Evolutionary conservation across 2,888 invertebrate species (phyloP), one percentile per base, ranked within the genome.

Genomic region (Isotomurus palustris): DNA sequence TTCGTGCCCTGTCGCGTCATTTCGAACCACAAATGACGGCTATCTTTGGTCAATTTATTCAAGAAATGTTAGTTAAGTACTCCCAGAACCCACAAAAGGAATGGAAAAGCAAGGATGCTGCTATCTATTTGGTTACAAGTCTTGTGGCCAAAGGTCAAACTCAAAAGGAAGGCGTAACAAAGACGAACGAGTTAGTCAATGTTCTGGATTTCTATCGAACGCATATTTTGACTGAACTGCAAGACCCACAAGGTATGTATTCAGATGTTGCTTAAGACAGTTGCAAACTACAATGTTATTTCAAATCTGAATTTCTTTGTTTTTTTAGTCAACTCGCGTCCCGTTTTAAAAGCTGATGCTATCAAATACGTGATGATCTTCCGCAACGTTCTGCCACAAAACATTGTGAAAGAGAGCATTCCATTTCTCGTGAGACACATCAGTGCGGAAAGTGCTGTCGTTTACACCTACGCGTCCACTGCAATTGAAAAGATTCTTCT

Each of bases 351-450:
- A 75, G 95, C 97, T 0, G 97, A 96, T 75, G 88, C 92, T 2
- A 85, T 99, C 53, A 97, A 97, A 75, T 99, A 92, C 74, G 77
- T 97, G 10, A 94, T 97, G 86, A 91, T 91, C 5, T 99, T 99
- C 78, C 83, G 99, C 58, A 88, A 88, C 56, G 83, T 96, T 70
- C 79, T 99, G 62, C 89, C 92, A 0, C 82, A 83, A 47, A 88
- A 91, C 64, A 79, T 87, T 12, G 79, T 96, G 36, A 75, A 86
- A 41, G 81, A 82, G 2, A 82, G 87, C 19, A 76, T 97, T 53
- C 91, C 93, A 0, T 81, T 86, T 60, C 76, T 96, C 70, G 84
- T 93, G 32, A 80, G 83, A 14, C 87, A 91, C 75, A 79, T 97
- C 59, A 75, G 78, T 19, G 82, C 89, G 1, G 82, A 84, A 24